Evolutionary conservation across 37 sponge, comb jelly and placozoan genomes (phyloP).

Genomic region (Axinella damicornis): DNA sequence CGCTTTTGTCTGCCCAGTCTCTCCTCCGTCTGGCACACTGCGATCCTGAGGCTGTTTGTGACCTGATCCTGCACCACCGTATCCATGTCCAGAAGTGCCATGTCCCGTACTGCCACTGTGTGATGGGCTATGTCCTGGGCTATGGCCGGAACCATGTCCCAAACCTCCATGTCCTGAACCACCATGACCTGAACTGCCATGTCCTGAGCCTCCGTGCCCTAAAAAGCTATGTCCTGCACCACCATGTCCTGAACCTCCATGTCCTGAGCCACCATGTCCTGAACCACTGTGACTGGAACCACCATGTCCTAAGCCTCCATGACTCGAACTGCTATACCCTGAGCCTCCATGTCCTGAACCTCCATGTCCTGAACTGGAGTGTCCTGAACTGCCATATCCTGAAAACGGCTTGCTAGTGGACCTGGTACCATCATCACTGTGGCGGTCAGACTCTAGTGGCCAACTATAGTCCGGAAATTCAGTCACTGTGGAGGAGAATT

Average conservation of each 20-base stretch:
- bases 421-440: background rate
- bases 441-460: background rate
- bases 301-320: too few species aligned
- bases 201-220: background rate
- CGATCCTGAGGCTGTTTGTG: too few species aligned
- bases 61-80: too few species aligned
- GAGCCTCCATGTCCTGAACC: background rate
- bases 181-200: background rate
- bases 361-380: background rate
- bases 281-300: background rate
- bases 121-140: background rate
- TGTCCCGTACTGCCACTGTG: background rate
- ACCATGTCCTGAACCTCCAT: too few species aligned
- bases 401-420: background rate
- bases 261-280: constrained; percentile 16
- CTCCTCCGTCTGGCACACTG: background rate
- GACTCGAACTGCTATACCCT: too few species aligned
- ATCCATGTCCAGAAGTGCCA: too few species aligned
- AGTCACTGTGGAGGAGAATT: constrained; percentile 32
- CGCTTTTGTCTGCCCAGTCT: background rate
- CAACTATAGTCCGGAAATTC: constrained; percentile 30
- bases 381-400: background rate
- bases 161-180: constrained; percentile 5
- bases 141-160: background rate
- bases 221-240: background rate